These are phyloP conservation scores for Drosophila monieri DNA, from an alignment of 2,888 invertebrate species.

Conservation along the genomic window DNA sequence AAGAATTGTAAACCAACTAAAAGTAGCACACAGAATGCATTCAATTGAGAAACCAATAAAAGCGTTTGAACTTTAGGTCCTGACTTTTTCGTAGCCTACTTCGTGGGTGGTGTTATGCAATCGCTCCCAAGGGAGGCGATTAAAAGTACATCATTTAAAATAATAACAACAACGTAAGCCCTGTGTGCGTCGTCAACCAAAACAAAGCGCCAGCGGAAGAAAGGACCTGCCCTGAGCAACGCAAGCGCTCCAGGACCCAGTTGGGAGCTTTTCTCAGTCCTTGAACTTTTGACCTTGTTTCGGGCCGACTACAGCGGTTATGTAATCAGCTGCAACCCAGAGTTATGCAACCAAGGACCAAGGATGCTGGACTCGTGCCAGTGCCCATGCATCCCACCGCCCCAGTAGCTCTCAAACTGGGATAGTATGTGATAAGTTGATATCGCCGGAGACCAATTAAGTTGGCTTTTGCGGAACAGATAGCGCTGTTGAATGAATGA, in stretches of 20 bases:
- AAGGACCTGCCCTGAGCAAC: slow-evolving; percentile 36
- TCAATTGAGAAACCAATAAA: slow-evolving; percentile 55
- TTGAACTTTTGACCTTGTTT: slow-evolving; percentile 80
- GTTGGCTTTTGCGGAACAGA: slow-evolving; percentile 25
- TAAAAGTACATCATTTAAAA: slow-evolving; percentile 28
- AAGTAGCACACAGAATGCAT: slow-evolving; percentile 33
- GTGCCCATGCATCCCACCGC: not conserved
- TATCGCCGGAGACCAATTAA: slow-evolving; percentile 26
- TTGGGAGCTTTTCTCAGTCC: slow-evolving; percentile 59
- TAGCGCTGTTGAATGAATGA: slow-evolving; percentile 37
- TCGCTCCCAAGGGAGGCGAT: slow-evolving; percentile 1
- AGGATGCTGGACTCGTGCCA: slow-evolving; percentile 27
- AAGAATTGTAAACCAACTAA: slow-evolving; percentile 32
- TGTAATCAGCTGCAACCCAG: slow-evolving; percentile 51
- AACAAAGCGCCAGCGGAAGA: slow-evolving; percentile 12
- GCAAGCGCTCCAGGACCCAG: slow-evolving; percentile 40
- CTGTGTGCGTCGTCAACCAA: slow-evolving; percentile 37
- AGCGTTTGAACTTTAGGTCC: slow-evolving; percentile 25
- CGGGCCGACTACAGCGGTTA: slow-evolving; percentile 41
- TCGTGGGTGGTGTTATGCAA: slow-evolving; percentile 20
- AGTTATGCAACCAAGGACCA: slow-evolving; percentile 37
- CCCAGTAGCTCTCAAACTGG: slow-evolving; percentile 45
- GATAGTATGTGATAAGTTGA: slow-evolving; percentile 16
- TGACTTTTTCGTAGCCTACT: slow-evolving; percentile 18
- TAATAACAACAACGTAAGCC: slow-evolving; percentile 49